Conservation (phyloP, 1,140 invertebrate genomes). For the Bombus fervidus region DNA sequence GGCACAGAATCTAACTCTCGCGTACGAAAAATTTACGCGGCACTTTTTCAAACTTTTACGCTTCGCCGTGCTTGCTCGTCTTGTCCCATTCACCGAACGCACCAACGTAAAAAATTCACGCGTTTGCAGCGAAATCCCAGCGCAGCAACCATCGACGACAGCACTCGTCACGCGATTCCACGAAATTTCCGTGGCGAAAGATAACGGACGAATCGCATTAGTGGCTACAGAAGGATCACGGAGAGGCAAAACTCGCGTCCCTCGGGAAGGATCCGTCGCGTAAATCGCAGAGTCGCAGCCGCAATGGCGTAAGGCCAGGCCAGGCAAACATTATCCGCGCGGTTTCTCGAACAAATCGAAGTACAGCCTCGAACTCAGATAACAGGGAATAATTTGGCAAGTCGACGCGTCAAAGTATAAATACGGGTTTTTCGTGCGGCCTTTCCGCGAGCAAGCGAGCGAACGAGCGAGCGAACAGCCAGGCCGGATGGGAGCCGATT, state of each 20-base stretch:
- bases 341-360: conserved; percentile 33
- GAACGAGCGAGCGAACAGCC: background rate
- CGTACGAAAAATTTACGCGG: no score
- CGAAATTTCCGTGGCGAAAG: no score
- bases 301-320: no score
- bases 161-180: no score
- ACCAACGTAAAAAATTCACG: no score
- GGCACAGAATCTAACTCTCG: no score
- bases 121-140: no score
- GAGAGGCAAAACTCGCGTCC: background rate
- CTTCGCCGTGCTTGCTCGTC: no score
- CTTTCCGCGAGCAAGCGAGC: conserved; percentile 2
- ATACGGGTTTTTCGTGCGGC: conserved; percentile 6
- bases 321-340: background rate
- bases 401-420: conserved; percentile 31
- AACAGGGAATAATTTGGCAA: conserved; percentile 9
- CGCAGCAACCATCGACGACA: no score
- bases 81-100: no score
- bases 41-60: no score
- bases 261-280: background rate
- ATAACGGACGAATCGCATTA: background rate
- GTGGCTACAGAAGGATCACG: background rate
- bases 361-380: background rate
- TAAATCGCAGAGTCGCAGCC: background rate
- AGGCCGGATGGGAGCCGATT: conserved; percentile 34